Base-by-base conservation (phyloP, 1,140 invertebrate species). In the Euwallacea fornicatus region DNA sequence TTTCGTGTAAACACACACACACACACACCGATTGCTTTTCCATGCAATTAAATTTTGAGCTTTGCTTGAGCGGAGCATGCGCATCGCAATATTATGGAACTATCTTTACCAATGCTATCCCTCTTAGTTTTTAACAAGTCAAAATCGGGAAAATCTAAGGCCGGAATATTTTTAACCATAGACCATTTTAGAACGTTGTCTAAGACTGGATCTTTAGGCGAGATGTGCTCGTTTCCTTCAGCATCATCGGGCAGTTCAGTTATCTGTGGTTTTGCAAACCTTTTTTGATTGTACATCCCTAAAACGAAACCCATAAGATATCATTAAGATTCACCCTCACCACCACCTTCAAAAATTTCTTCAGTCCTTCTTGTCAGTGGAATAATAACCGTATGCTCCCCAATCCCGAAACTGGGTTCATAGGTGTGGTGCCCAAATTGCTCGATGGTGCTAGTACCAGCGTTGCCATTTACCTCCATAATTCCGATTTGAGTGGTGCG, bases 401-500 rank as follows among this genome's bases (percentile, higher is more conserved):
- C 76, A 9, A 78, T 73, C 16, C 69, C 67, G 10, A 73, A 62
- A 16, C 77, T 62, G 0, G 88, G 88, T 63, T 88, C 86, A 75
- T 91, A 91, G 1, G 85, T 82, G 73, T 88, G 87, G 47, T 86
- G 85, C 8, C 85, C 83, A 78, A 90, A 90, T 53, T 85, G 81
- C 72, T 89, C 87, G 7, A 88, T 78, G n/a, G 82, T 83, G 50
- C 84, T 84, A 47, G 82, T 83, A 6, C 85, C 84, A 10, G 82
- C 79, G 7, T 81, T 81, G 73, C 80, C 79, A 47, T 78, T 80
- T 59, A 85, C 78, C 80, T 89, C 85, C 86, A 89, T 88, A 6
- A 88, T 83, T 7, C 87, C 88, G 50, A 91, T 89, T 82, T 95
- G 93, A 7, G 91, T 90, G 0, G 93, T 95, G 58, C 90, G 80